Percentiles rank a stretch among this genome's conserved stretches.
These are phyloP conservation scores for Cordilura impudica DNA, from an alignment of 2,888 invertebrate species.

Conservation along the genomic window DNA sequence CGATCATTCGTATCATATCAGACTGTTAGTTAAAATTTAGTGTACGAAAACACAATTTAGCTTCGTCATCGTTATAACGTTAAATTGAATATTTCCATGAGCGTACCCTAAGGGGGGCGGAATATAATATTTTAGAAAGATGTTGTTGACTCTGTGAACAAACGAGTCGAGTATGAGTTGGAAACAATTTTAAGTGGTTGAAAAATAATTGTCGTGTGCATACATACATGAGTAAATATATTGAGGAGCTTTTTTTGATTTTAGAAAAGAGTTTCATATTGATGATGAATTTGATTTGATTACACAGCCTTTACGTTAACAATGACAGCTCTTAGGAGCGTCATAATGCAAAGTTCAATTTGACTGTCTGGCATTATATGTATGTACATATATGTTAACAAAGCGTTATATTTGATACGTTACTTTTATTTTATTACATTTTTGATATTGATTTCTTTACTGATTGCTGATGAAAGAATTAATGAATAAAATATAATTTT, in stretches of 20 bases:
- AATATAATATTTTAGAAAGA: no score
- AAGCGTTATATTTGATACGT: not conserved
- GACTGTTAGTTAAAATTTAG: not conserved
- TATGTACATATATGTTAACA: not conserved
- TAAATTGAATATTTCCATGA: constrained; percentile 12
- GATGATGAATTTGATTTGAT: no score
- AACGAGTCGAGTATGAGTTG: no score
- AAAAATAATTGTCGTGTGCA: no score
- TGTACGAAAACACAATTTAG: not conserved
- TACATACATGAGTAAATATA: no score
- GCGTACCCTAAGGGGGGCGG: not conserved
- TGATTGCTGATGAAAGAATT: not conserved
- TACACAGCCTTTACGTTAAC: constrained; percentile 6
- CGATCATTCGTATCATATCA: no score
- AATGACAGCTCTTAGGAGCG: constrained; percentile 13
- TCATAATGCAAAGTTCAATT: constrained; percentile 56
- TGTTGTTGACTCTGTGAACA: no score
- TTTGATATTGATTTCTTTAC: not conserved
- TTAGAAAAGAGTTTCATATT: no score
- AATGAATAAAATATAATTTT: no score
- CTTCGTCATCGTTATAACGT: constrained; percentile 24
- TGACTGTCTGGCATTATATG: constrained; percentile 20
- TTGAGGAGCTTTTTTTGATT: no score
- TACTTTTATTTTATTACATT: not conserved
- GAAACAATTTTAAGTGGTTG: no score